Percentiles rank a stretch among this genome's conserved stretches.
Evolutionary conservation across 2,113 vertebrate species (phyloP).

Genomic region (Amphiprion ocellaris): DNA sequence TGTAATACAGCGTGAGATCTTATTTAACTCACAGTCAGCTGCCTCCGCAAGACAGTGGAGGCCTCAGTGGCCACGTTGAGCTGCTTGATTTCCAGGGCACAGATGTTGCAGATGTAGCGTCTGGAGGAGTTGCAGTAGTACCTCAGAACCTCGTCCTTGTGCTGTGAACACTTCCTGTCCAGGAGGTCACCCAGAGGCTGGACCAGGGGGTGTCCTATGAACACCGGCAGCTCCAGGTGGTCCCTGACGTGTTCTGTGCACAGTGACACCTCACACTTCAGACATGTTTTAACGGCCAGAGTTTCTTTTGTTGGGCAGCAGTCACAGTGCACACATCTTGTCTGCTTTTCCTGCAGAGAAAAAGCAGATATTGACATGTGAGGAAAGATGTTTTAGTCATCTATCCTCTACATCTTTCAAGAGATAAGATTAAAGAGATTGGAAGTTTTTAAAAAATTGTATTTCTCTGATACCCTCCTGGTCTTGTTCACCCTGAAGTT

Average conservation of each 20-base stretch:
- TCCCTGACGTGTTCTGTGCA: conserved; percentile 64
- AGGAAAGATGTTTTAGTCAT: too few relatives aligned
- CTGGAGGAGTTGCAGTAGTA: conserved; percentile 70
- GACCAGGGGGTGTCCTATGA: conserved; percentile 70
- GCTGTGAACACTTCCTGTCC: conserved; percentile 69
- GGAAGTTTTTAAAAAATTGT: neutral
- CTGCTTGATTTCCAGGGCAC: conserved; percentile 60
- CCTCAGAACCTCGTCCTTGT: conserved; percentile 66
- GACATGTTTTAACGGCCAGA: conserved; percentile 64
- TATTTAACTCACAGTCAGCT: conserved; percentile 70
- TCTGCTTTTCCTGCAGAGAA: conserved; percentile 34
- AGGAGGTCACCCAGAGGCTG: conserved; percentile 56
- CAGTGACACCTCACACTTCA: conserved; percentile 77
- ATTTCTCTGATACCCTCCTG: conserved; percentile 28
- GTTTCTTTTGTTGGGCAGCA: conserved; percentile 43
- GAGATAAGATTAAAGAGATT: neutral
- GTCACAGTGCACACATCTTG: conserved; percentile 62
- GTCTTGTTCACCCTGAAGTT: conserved; percentile 52
- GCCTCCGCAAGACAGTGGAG: conserved; percentile 47
- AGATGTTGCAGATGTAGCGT: conserved; percentile 73
- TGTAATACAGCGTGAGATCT: neutral
- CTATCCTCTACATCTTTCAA: neutral
- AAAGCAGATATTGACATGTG: neutral
- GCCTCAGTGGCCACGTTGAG: conserved; percentile 22
- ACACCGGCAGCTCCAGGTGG: conserved; percentile 67